These are phyloP conservation scores for Hippolais icterina DNA, from an alignment of 2,113 vertebrate species.

Conservation along the genomic window DNA sequence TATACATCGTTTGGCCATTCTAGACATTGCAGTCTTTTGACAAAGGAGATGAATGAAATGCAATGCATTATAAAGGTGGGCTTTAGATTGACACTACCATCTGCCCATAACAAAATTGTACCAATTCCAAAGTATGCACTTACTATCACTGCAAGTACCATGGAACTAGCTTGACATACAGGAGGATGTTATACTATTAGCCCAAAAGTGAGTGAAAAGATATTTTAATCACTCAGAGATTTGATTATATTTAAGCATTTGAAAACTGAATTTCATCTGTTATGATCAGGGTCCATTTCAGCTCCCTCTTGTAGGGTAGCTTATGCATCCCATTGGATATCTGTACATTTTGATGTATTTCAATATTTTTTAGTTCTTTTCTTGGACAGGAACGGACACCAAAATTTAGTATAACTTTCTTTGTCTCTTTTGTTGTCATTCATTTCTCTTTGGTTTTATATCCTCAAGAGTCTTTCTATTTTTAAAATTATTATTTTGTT, in stretches of 20 bases:
- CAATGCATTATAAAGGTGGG: not conserved
- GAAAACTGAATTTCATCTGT: not conserved
- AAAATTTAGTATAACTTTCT: not conserved
- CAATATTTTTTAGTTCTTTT: not conserved
- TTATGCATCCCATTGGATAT: not conserved
- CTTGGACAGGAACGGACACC: not conserved
- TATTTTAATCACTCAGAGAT: not conserved
- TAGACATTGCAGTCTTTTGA: not conserved
- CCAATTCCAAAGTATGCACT: not conserved
- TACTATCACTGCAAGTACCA: not conserved
- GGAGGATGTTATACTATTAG: not conserved
- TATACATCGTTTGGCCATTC: not conserved
- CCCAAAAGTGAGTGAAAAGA: not conserved
- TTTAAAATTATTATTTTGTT: not conserved
- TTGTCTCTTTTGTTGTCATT: not conserved
- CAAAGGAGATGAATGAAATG: not conserved
- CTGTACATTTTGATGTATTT: not conserved
- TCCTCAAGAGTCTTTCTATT: not conserved
- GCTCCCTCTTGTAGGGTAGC: not conserved
- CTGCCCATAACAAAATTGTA: not conserved
- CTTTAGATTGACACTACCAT: not conserved
- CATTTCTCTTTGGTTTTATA: not conserved
- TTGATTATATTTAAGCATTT: not conserved
- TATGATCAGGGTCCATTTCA: not conserved
- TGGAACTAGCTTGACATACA: not conserved